Conservation (phyloP, 2,113 vertebrate genomes). For the Esox niger region DNA sequence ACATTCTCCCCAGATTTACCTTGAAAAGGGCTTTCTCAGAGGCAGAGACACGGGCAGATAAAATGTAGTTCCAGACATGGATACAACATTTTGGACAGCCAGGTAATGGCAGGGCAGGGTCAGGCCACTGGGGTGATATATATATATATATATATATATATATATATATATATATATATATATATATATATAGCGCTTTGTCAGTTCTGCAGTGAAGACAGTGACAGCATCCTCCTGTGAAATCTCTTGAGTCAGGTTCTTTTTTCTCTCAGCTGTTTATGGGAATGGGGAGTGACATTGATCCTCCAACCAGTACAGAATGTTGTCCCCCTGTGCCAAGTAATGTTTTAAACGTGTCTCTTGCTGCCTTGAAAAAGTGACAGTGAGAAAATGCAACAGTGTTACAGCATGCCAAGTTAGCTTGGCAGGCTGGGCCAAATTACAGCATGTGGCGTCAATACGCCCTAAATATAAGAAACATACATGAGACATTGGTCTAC, state of each 20-base stretch:
- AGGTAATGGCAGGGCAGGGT: neutral
- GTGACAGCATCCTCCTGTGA: slow-evolving; percentile 1
- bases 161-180: too few species aligned
- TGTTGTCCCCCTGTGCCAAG: neutral
- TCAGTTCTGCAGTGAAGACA: neutral
- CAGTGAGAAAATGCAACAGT: neutral
- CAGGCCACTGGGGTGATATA: neutral
- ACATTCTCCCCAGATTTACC: too few species aligned
- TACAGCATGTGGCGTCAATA: neutral
- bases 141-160: neutral
- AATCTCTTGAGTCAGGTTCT: neutral
- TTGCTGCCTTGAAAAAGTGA: slow-evolving; percentile 6
- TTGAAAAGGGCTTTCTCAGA: neutral
- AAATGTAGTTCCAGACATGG: neutral
- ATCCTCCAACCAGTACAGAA: neutral
- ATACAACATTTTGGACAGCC: neutral
- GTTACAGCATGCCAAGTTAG: neutral
- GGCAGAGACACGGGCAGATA: slow-evolving; percentile 1
- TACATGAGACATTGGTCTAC: neutral
- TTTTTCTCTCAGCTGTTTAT: neutral
- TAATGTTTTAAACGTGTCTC: neutral
- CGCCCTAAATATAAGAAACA: neutral
- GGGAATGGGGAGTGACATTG: neutral
- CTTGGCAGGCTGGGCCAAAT: neutral
- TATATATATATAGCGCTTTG: neutral